phyloP scores from a whole-genome alignment of 92 coral and sea anemone genomes.

The Umimayanthus chanpuru region DNA sequence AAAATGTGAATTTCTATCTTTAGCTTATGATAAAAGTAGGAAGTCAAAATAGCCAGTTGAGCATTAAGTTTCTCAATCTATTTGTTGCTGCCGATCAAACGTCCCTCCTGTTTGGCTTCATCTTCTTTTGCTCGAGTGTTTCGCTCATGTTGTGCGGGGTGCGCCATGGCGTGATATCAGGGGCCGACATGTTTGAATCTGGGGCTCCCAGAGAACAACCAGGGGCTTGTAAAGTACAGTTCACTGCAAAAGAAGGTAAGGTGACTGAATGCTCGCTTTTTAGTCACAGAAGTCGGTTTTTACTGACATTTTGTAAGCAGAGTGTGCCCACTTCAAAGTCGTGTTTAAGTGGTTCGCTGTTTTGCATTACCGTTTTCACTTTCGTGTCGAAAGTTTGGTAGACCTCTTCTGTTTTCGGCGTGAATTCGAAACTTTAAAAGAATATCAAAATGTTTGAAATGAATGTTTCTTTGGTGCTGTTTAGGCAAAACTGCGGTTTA shows the following conservation, averaged over 20 bases:
- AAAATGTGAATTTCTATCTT: too few species aligned
- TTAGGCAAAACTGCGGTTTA: too few species aligned
- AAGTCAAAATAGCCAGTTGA: too few species aligned
- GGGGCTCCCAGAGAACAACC: slow-evolving; percentile 89
- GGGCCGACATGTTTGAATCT: slow-evolving; percentile 88
- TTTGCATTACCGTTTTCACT: background rate
- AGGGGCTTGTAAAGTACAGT: slow-evolving; percentile 19
- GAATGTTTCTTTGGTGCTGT: too few species aligned
- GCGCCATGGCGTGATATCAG: slow-evolving; percentile 98
- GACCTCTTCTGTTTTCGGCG: background rate
- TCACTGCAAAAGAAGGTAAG: slow-evolving; percentile 21
- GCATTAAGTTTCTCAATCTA: too few species aligned
- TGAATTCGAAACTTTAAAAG: background rate
- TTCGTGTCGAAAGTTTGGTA: background rate
- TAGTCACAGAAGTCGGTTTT: background rate
- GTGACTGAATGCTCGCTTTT: background rate
- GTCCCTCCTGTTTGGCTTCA: too few species aligned
- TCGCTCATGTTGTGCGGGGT: slow-evolving; percentile 74
- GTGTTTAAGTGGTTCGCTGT: background rate
- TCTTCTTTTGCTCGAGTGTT: background rate
- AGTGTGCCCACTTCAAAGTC: background rate
- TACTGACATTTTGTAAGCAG: background rate
- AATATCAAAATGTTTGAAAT: too few species aligned
- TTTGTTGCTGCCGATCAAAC: too few species aligned
- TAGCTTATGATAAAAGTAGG: too few species aligned